Evolutionary conservation across 2,797 vertebrate species (phyloP).

Genomic region (Urophycis tenuis): DNA sequence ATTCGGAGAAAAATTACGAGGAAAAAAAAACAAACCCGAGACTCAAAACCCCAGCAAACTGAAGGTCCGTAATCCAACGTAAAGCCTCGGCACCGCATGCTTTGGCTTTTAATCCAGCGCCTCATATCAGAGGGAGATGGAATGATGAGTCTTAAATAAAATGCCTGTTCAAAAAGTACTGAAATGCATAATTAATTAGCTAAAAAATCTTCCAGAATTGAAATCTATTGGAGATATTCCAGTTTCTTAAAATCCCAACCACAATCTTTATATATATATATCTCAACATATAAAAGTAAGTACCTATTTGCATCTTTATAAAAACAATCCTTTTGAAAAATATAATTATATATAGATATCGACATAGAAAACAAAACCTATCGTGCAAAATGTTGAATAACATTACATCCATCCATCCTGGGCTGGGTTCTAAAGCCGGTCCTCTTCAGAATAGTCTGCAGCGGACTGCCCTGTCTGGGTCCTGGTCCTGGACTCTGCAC

Average conservation of each 20-base stretch:
- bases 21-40: background rate
- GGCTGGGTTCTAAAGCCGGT: slow-evolving; percentile 28
- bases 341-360: slow-evolving; percentile 51
- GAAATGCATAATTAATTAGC: slow-evolving; percentile 47
- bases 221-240: slow-evolving; percentile 43
- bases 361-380: slow-evolving; percentile 36
- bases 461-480: slow-evolving; percentile 15
- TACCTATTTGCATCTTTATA: slow-evolving; percentile 69
- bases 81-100: background rate
- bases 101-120: slow-evolving; percentile 21
- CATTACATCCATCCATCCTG: background rate
- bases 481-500: slow-evolving; percentile 33
- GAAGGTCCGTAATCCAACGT: background rate
- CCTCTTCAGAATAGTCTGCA: slow-evolving; percentile 38
- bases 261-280: slow-evolving; percentile 46
- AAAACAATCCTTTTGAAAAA: slow-evolving; percentile 65
- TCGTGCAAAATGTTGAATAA: slow-evolving; percentile 81
- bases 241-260: slow-evolving; percentile 48
- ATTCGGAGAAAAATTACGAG: background rate
- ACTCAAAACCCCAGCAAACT: background rate
- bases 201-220: slow-evolving; percentile 23
- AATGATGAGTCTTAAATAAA: slow-evolving; percentile 26
- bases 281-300: slow-evolving; percentile 59
- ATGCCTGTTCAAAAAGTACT: slow-evolving; percentile 36
- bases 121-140: slow-evolving; percentile 27